These are phyloP conservation scores for Gopherus evgoodei DNA, from an alignment of 2,113 vertebrate genomes.

Conservation along the genomic window DNA sequence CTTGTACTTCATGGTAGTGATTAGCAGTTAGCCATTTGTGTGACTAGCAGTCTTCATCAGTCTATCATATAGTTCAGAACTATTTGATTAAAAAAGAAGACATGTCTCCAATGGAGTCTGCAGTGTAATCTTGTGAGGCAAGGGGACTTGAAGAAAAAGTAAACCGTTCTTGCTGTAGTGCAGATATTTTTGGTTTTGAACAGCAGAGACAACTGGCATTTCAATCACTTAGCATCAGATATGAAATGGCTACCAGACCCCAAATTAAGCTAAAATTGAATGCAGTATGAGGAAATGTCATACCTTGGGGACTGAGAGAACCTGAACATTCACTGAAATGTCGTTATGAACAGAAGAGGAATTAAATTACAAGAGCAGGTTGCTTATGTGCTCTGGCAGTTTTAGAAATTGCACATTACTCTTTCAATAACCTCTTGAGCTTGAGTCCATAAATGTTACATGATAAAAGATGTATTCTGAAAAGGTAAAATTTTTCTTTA, in stretches of 20 bases:
- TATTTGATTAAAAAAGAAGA: not conserved
- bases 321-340: not conserved
- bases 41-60: not conserved
- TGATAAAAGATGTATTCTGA: slow-evolving; percentile 6
- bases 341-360: slow-evolving; percentile 12
- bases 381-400: not conserved
- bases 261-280: slow-evolving; percentile 35
- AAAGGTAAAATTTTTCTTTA: slow-evolving; percentile 27
- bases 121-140: not conserved
- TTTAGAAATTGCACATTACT: not conserved
- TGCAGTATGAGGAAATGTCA: slow-evolving; percentile 27
- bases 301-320: slow-evolving; percentile 33
- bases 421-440: not conserved
- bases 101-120: not conserved
- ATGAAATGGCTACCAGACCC: not conserved
- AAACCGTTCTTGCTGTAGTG: not conserved
- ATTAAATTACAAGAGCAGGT: slow-evolving; percentile 15
- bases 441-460: not conserved
- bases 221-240: slow-evolving; percentile 22
- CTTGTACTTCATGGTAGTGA: not conserved
- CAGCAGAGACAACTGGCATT: slow-evolving; percentile 20
- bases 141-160: not conserved
- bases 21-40: slow-evolving; percentile 25
- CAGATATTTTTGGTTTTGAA: not conserved
- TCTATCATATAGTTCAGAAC: not conserved